Evolutionary conservation across 2,113 vertebrate genomes (phyloP).

Genomic region (Corapipo altera): DNA sequence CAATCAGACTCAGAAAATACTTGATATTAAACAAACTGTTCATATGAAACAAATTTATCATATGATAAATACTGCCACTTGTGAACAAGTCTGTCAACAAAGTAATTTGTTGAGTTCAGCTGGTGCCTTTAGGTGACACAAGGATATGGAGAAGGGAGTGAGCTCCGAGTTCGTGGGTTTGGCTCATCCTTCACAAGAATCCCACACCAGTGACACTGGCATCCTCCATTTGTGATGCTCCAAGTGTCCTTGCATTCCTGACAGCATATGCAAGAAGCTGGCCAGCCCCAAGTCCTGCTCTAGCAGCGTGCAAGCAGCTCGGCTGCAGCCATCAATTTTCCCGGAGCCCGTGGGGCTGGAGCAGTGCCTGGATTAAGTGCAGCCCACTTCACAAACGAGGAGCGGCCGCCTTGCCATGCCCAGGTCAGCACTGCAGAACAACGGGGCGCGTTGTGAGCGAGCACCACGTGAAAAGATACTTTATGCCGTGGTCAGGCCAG

Average conservation of each 20-base stretch:
- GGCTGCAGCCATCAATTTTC: not conserved
- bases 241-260: not conserved
- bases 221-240: not conserved
- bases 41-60: not conserved
- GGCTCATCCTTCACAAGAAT: not conserved
- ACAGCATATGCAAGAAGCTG: not conserved
- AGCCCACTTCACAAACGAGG: not conserved
- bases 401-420: not conserved
- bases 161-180: fast-evolving
- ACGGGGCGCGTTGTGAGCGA: not conserved
- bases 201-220: not conserved
- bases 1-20: not conserved
- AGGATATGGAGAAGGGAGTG: not conserved
- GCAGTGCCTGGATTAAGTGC: not conserved
- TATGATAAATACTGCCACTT: not conserved
- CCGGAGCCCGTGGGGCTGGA: not conserved
- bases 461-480: not conserved
- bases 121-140: not conserved
- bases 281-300: not conserved
- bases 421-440: not conserved
- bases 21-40: not conserved
- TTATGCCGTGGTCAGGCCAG: not conserved
- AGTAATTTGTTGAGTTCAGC: not conserved
- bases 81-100: not conserved
- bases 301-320: not conserved